Evolutionary conservation across 2,113 vertebrate genomes (phyloP).

Genomic region (Coturnix japonica): DNA sequence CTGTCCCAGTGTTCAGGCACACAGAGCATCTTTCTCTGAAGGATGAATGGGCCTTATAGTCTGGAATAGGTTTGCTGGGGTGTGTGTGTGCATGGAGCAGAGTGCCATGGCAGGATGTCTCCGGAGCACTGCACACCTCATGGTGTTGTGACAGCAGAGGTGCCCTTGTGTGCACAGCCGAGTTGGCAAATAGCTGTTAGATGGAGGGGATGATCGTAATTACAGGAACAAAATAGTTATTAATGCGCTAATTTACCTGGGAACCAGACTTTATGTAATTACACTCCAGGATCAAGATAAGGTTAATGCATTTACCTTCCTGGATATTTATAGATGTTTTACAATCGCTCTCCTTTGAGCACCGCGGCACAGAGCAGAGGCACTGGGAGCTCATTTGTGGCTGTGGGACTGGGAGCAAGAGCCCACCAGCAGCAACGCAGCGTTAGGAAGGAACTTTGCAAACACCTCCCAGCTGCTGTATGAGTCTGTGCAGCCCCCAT

Average conservation of each 20-base stretch:
- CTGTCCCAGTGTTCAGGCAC: background rate
- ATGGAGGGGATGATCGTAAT: slow-evolving; percentile 45
- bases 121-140: background rate
- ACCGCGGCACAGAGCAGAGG: accelerated
- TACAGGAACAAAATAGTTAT: slow-evolving; percentile 60
- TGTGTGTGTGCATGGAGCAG: background rate
- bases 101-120: background rate
- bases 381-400: accelerated
- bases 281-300: slow-evolving; percentile 48
- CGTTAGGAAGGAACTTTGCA: background rate
- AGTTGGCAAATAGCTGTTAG: slow-evolving; percentile 4
- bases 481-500: background rate
- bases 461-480: background rate
- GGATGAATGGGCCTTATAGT: accelerated
- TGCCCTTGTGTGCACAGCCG: background rate
- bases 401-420: background rate
- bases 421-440: too few species aligned
- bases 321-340: background rate
- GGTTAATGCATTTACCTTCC: slow-evolving; percentile 67
- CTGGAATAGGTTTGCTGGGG: background rate
- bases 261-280: slow-evolving; percentile 59
- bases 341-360: background rate
- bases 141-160: background rate
- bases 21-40: background rate
- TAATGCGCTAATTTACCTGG: slow-evolving; percentile 66